Conservation (phyloP, 2,113 vertebrate genomes). For the Euleptes europaea region DNA sequence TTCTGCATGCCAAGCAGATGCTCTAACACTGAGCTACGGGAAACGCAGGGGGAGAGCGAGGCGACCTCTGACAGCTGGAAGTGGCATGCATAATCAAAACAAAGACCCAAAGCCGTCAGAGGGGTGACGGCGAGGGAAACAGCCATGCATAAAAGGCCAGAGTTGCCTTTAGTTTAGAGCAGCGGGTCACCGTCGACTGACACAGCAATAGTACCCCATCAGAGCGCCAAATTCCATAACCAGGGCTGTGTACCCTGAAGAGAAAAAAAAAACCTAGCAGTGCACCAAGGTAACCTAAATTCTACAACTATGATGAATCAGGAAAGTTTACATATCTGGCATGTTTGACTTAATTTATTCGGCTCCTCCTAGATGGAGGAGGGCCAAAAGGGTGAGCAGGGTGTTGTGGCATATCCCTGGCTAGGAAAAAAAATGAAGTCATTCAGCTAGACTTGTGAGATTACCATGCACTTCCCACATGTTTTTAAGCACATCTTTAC, state of each 20-base stretch:
- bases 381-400: neutral
- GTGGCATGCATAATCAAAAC: too few species aligned
- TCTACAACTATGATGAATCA: neutral
- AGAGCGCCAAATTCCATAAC: too few species aligned
- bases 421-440: neutral
- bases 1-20: too few species aligned
- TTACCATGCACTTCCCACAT: neutral
- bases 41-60: too few species aligned
- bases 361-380: neutral
- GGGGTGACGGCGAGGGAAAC: too few species aligned
- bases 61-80: too few species aligned
- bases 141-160: too few species aligned
- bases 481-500: neutral
- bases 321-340: neutral
- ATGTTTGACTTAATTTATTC: neutral
- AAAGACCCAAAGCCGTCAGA: too few species aligned
- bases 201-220: neutral
- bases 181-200: neutral
- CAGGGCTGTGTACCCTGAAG: neutral
- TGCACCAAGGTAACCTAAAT: too few species aligned
- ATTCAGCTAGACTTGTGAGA: neutral
- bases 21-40: too few species aligned
- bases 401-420: neutral
- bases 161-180: neutral
- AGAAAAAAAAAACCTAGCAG: neutral